Base-by-base conservation (phyloP, 2,797 vertebrate genomes). In the Oreortyx pictus region DNA sequence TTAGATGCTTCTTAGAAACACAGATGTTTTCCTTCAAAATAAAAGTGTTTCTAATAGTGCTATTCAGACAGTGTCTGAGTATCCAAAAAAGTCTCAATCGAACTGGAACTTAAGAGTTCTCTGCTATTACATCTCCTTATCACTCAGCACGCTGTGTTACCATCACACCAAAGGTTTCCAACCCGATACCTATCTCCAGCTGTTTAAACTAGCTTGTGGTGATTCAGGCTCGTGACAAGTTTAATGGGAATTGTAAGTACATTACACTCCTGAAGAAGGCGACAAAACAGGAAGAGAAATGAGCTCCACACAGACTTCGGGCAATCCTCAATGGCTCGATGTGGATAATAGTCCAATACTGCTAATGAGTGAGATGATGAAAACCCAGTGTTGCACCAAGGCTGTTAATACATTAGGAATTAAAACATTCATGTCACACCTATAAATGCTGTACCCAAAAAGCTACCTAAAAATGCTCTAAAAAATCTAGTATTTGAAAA, bases 321-420 rank as follows among this genome's bases (percentile, higher is more conserved):
- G 89, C 87, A 95, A 70, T 93, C 78, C 82, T 60, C 60, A 65
- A 71, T 92, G 70, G 90, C 59, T 62, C 73, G 50, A 75, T 25
- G 14, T 87, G 83, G 92, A 78, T 90, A 88, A 92, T 84, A 74
- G 37, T 71, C 81, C 78, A 93, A 77, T 80, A 86, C 41, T 54
- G 41, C 86, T 86, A 91, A 91, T 67, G 91, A 94, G 57, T 39
- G 73, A 79, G 65, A 74, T 82, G 91, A 88, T 80, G 57, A 92
- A 92, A 95, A 91, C 49, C 83, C 81, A 91, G 81, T 84, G 57
- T 16, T 61, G 66, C 68, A 76, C 29, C 2, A 11, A 85, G 39
- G 75, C 52, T 91, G 76, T 59, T 23, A 80, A 71, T 22, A 47
- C 57, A 87, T 47, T 50, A 85, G 82, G 52, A 91, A 87, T 80